Evolutionary conservation across 2,888 invertebrate genomes (phyloP).

Genomic region (Scaptomyza tumidula): DNA sequence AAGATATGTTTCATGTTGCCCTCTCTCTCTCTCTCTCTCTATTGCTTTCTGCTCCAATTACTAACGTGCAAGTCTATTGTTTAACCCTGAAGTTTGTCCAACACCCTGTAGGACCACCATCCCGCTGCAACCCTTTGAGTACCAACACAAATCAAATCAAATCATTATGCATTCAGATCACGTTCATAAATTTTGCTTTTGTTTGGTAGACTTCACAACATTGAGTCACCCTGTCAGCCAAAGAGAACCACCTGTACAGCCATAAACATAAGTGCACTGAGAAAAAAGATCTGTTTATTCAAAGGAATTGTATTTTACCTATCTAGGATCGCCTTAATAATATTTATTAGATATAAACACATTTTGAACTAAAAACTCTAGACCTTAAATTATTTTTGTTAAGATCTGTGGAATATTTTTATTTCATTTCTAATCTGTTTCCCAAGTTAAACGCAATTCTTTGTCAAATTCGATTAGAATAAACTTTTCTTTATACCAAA

Average conservation of each 20-base stretch:
- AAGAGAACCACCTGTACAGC: not conserved
- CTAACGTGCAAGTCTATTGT: slow-evolving; percentile 20
- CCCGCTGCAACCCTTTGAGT: not conserved
- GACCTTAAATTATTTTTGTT: no score
- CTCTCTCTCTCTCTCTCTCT: not conserved
- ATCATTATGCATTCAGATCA: slow-evolving; percentile 67
- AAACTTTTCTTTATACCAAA: no score
- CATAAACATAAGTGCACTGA: slow-evolving; percentile 7
- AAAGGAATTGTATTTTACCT: no score
- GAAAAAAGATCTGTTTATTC: not conserved
- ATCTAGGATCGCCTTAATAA: no score
- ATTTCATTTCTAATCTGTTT: no score
- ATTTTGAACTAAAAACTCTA: no score
- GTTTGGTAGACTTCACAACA: slow-evolving; percentile 4
- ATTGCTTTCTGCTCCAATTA: slow-evolving; percentile 49
- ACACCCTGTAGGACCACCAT: not conserved
- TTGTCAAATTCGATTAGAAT: no score
- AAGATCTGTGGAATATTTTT: no score
- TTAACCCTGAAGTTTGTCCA: slow-evolving; percentile 50
- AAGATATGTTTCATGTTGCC: slow-evolving; percentile 30
- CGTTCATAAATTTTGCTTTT: slow-evolving; percentile 66
- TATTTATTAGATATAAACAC: no score
- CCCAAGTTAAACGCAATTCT: no score
- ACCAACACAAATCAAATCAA: not conserved
- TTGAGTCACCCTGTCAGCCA: slow-evolving; percentile 42